Conservation (phyloP, 2,113 vertebrate genomes). For the Rhabdomys dilectus region DNA sequence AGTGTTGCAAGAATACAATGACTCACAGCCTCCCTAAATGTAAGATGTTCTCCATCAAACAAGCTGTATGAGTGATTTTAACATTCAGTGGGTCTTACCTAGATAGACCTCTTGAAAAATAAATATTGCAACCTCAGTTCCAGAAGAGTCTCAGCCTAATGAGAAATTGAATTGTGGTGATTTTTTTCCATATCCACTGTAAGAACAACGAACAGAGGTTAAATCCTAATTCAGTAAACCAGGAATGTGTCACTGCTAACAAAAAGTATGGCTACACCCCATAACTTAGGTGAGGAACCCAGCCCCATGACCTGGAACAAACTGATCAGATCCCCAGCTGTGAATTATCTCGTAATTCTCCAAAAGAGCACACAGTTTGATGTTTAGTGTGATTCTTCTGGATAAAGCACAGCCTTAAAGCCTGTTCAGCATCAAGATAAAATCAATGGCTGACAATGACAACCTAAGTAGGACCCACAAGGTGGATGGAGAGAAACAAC, state of each 20-base stretch:
- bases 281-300: not conserved
- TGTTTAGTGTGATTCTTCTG: not conserved
- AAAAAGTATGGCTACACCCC: not conserved
- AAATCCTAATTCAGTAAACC: constrained; percentile 69
- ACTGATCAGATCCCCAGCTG: not conserved
- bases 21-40: not conserved
- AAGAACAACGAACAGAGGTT: constrained; percentile 74
- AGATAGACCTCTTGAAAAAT: constrained; percentile 42
- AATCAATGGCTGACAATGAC: not conserved
- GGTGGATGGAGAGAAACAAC: not conserved
- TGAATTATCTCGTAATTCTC: not conserved
- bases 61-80: not conserved
- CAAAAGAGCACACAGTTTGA: not conserved
- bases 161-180: constrained; percentile 80
- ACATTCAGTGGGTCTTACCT: constrained; percentile 4
- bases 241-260: not conserved
- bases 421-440: not conserved
- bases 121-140: not conserved
- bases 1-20: not conserved
- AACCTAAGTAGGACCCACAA: not conserved
- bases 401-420: not conserved
- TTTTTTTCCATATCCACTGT: constrained; percentile 59
- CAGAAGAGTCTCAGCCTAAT: constrained; percentile 1
- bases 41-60: not conserved
- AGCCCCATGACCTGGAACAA: constrained; percentile 17